Percentiles rank a stretch among this genome's conserved stretches.
Conservation (phyloP, 1,140 invertebrate species). For the Pseudomyrmex pallidus region DNA sequence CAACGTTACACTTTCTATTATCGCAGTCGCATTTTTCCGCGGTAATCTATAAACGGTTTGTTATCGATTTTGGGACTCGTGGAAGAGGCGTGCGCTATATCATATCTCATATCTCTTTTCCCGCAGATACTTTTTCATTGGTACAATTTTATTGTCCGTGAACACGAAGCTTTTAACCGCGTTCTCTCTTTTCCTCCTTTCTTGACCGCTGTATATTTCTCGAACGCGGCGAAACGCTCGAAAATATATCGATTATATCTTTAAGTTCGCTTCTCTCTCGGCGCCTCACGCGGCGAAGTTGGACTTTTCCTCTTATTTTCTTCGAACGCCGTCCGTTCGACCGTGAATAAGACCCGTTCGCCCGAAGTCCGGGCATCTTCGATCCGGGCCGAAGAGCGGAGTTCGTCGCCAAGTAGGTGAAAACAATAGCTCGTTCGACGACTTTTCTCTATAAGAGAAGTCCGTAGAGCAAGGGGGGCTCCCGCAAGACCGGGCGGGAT, state of each 20-base stretch:
- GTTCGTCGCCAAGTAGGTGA: constrained; percentile 71
- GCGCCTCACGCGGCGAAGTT: background rate
- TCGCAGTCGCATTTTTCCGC: background rate
- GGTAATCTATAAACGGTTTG: background rate
- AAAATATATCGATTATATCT: constrained; percentile 54
- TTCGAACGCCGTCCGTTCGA: constrained; percentile 43
- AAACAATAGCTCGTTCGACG: constrained; percentile 75
- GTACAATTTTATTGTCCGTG: constrained; percentile 34
- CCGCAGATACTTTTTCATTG: constrained; percentile 31
- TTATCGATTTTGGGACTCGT: constrained; percentile 3
- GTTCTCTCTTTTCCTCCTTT: constrained; percentile 28
- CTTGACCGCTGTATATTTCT: constrained; percentile 35
- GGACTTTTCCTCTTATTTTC: constrained; percentile 50
- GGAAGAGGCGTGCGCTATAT: background rate
- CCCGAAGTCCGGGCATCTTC: constrained; percentile 29
- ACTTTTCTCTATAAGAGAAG: constrained; percentile 57
- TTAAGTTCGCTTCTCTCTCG: constrained; percentile 32
- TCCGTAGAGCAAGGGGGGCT: constrained; percentile 35
- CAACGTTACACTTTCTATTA: background rate
- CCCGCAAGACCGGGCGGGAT: background rate
- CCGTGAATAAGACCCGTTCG: constrained; percentile 57
- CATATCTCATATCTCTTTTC: background rate
- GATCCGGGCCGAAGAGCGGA: constrained; percentile 58
- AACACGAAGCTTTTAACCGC: constrained; percentile 38
- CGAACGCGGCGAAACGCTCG: background rate